A percentile compares a stretch with the other conserved stretches of the same genome.
Conservation (phyloP, 2,888 invertebrate genomes). For the Spisula solida region DNA sequence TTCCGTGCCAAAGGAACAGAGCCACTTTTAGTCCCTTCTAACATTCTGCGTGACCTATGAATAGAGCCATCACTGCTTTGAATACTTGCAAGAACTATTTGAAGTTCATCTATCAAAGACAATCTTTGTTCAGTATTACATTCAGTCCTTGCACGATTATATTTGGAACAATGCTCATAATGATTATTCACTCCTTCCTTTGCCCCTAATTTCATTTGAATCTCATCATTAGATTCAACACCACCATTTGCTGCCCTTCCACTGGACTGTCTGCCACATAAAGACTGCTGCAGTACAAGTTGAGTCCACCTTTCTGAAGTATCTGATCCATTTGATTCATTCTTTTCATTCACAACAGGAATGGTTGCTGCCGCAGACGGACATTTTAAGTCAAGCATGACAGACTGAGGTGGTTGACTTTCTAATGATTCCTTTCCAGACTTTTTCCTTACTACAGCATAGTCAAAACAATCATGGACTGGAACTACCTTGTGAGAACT, state of each 20-base stretch:
- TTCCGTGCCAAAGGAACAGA: slow-evolving; percentile 48
- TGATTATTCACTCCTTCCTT: neutral
- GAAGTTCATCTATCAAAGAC: slow-evolving; percentile 51
- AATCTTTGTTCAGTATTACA: slow-evolving; percentile 25
- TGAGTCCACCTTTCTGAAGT: neutral
- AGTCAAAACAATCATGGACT: slow-evolving; percentile 37
- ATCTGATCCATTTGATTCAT: neutral
- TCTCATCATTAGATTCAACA: neutral
- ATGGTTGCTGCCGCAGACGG: neutral
- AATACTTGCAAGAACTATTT: slow-evolving; percentile 44
- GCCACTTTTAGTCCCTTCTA: slow-evolving; percentile 38
- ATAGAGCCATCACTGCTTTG: slow-evolving; percentile 34
- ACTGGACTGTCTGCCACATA: neutral
- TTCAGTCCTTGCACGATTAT: neutral
- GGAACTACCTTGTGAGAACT: neutral
- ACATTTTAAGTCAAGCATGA: neutral
- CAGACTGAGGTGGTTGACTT: too few species aligned
- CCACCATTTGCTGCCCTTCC: neutral
- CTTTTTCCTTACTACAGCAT: slow-evolving; percentile 23
- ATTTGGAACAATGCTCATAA: neutral
- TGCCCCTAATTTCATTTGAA: neutral
- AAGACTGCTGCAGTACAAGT: neutral
- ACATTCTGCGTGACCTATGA: slow-evolving; percentile 37
- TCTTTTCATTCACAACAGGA: neutral
- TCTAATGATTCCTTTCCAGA: neutral